Evolutionary conservation across 2,888 invertebrate genomes (phyloP), one percentile per base, ranked within the genome.

Genomic region (Tiliacea citrago): DNA sequence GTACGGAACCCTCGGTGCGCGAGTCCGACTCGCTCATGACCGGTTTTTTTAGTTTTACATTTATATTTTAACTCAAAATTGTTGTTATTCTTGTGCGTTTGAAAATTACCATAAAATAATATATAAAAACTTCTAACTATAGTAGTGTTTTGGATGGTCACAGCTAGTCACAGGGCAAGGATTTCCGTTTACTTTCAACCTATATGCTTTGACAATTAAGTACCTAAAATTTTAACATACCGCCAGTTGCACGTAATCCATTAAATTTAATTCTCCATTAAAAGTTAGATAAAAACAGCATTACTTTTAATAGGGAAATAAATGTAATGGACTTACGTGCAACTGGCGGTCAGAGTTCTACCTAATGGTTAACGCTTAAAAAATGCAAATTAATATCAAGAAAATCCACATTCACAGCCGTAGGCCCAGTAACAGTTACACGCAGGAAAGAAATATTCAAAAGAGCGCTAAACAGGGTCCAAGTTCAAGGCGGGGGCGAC

Each of bases 401-500:
- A 51, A 42, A 18, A 1, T 16, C 3, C 12, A 9, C 4, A 24
- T 58, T 68, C 24, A 42, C 84, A 84, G 84, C 55, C 2, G 82
- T 84, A 24, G 82, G 82, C 24, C 97, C 97, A 71, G 96, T 97
- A 4, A 97, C 97, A 16, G 97, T 97, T 1, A 98, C 98, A 0
- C 95, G 95, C n/a, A 96, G 97, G 86, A 97, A 97, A n/a, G 92
- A 94, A n/a, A 94, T 96, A 18, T 97, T 98, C 90, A 96, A 97
- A 82, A 87, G 94, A 21, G 97, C 97, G 12, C 90, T 98, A 47
- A 94, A 96, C 73, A 93, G 95, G 58, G 95, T 98, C 7, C 93
- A 93, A 42, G 97, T 98, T 5, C 96, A 97, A 81, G 98, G 98
- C 0, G 98, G 98, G 1, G 98, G 97, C 0, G 98, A 98, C 90